Evolutionary conservation across 2,888 invertebrate species (phyloP), one percentile per base, ranked within the genome.

Genomic region (Torymus aiolomorphi): DNA sequence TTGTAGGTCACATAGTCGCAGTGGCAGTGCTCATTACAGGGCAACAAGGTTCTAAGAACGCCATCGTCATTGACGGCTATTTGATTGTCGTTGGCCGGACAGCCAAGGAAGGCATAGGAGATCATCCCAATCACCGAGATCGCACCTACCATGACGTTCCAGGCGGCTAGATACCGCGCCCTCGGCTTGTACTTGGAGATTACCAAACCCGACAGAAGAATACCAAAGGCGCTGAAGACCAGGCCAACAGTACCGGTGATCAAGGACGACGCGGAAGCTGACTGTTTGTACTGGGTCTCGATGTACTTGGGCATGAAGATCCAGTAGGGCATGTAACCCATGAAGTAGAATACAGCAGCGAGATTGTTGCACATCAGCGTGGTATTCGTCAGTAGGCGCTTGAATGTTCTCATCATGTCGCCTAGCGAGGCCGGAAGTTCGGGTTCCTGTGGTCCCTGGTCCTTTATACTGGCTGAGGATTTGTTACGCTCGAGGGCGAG

Each of bases 271-370:
- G 93, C 93, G 0, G 95, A 94, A 0, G 96, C 95, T 8, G 95
- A 94, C 84, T 95, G 94, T 76, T 94, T 92, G 89, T 95, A 96
- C 89, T 96, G 95, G 0, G 95, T 95, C 90, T 96, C 96, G 82
- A 96, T 95, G 86, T 96, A 96, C 88, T 96, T 96, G 0, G 96
- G 95, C 88, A 96, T 93, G 87, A 95, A 96, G 66, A 95, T 95
- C 93, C 95, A 95, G 86, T 95, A 95, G 0, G 95, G 95, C 91
- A 94, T 93, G 86, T 94, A 94, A 0, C 94, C 94, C 86, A 94
- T 91, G 79, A 95, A 92, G 85, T 95, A 95, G 86, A 95, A 95
- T 13, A 95, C 93, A 18, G 94, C 93, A 0, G 95, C 94, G 1
- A 95, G 90, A 80, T 95, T 95, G 86, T 96, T 95, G 86, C 93